Conservation (phyloP, 1,140 invertebrate species). For the Drosophila nasuta region DNA sequence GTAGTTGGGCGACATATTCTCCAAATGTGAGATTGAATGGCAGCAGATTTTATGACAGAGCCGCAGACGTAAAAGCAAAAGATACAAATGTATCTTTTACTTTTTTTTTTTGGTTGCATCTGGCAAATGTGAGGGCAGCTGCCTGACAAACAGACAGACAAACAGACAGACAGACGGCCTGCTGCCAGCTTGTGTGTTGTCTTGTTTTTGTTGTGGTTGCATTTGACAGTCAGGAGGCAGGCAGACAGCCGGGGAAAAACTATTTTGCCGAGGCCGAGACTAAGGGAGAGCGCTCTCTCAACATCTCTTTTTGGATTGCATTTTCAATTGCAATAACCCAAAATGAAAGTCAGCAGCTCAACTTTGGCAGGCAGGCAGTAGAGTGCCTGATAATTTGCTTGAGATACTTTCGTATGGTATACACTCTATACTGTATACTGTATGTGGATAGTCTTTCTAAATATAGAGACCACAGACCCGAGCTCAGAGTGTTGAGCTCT, state of each 20-base stretch:
- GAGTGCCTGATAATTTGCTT: constrained; percentile 47
- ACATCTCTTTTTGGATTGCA: constrained; percentile 54
- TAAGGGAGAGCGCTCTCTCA: background rate
- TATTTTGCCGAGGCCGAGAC: constrained; percentile 5
- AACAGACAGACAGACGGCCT: background rate
- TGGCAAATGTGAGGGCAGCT: constrained; percentile 74
- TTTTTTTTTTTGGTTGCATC: constrained; percentile 42
- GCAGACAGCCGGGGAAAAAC: constrained; percentile 41
- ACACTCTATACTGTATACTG: too few species aligned
- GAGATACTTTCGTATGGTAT: constrained; percentile 19
- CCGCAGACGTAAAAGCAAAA: constrained; percentile 40
- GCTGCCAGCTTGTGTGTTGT: constrained; percentile 22
- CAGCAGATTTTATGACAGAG: constrained; percentile 44
- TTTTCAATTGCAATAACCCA: constrained; percentile 62
- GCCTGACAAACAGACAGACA: constrained; percentile 15
- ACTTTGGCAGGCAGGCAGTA: constrained; percentile 15
- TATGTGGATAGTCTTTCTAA: constrained; percentile 21
- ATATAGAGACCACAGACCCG: constrained; percentile 32
- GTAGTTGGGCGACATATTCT: constrained; percentile 22
- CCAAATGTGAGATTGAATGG: constrained; percentile 33
- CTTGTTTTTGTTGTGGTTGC: constrained; percentile 44
- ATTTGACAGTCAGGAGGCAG: constrained; percentile 35
- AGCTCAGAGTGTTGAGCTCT: constrained; percentile 17
- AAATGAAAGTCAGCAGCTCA: constrained; percentile 54
- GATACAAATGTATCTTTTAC: constrained; percentile 65